Base-by-base conservation (phyloP, 2,797 vertebrate species). In the Microchirus variegatus region DNA sequence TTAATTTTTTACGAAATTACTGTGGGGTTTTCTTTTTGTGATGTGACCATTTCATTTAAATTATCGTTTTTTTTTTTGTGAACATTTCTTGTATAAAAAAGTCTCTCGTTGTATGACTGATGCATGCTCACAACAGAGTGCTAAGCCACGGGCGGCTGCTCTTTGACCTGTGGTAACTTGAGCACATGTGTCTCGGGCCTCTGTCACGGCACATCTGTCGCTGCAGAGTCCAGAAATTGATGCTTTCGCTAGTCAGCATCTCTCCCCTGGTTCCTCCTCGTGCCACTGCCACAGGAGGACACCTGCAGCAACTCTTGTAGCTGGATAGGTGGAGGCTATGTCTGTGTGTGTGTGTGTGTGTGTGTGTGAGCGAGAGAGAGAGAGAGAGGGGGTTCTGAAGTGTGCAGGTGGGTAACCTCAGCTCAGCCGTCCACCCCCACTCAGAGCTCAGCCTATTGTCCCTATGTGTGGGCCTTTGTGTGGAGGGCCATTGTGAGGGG, bases 381-480 rank as follows among this genome's bases (percentile, higher is more conserved):
- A 17, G 36, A 60, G 47, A 47, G 38, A 59, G 74, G 69, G 69
- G 17, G 53, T 80, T 77, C 80, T 85, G 87, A 89, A 91, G 91
- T 87, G 86, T 92, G 90, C 91, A 91, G 90, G 90, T 91, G 87
- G 86, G 87, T 85, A 89, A 89, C 84, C 85, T 87, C 85, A 82
- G 78, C 76, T 69, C 76, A 71, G 77, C 59, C 17, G 26, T 80
- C 73, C 82, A 76, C 89, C 88, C 84, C 85, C 85, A 87, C 80
- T 63, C 78, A 42, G 75, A 84, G 85, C 82, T 51, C 47, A 38
- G 50, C 59, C 81, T 72, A 91, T 91, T 93, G 90, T 93, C 82
- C 87, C 73, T 73, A 78, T 89, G 83, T 90, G 89, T 89, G 84
- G 80, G 80, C 73, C 83, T 91, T 91, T 91, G 87, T 90, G 77